Base-by-base conservation (phyloP, 1,140 invertebrate species). In the Helicoverpa zea region DNA sequence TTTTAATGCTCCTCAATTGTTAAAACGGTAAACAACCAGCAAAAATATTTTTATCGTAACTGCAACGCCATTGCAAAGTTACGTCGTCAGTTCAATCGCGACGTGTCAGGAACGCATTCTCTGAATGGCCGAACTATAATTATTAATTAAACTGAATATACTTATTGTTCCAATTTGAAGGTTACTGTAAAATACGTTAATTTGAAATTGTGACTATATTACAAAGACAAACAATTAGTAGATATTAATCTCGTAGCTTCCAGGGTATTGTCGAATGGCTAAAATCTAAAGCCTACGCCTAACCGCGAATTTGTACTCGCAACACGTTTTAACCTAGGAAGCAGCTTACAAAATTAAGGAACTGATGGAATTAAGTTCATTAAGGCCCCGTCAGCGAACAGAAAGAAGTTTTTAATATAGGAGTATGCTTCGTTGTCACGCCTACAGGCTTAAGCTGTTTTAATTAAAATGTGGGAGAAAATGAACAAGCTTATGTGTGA, bases 381-480 rank as follows among this genome's bases (percentile, higher is more conserved):
- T 66, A 54, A 52, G 61, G 61, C 47, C 74, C 59, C 61, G 59
- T 56, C 75, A 77, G 68, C 43, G 63, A 51, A 52, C 43, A 29
- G 74, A 64, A 64, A 77, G 13, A 77, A 77, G 23, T 66, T 77
- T 77, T 77, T 77, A 77, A 77, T 77, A 77, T 64, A 77, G 49
- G 12, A 47, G 47, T 66, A 61, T 66, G 58, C 59, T 66, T 66
- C 75, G 59, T 77, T 66, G 75, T 77, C 75, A 66, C 61, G 75
- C 73, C 56, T 59, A 35, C 23, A 77, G 75, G 61, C 75, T 77
- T 66, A 77, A 47, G 49, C 75, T 30, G 61, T 66, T 77, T 77
- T 54, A 77, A 54, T 77, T 54, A 76, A 77, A 77, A 77, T 56
- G 75, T 66, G 61, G 61, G 9, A 23, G 18, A 47, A 77, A 64